phyloP scores from a whole-genome alignment of 1,140 invertebrate species.

The honey bee (Apis mellifera) region DNA sequence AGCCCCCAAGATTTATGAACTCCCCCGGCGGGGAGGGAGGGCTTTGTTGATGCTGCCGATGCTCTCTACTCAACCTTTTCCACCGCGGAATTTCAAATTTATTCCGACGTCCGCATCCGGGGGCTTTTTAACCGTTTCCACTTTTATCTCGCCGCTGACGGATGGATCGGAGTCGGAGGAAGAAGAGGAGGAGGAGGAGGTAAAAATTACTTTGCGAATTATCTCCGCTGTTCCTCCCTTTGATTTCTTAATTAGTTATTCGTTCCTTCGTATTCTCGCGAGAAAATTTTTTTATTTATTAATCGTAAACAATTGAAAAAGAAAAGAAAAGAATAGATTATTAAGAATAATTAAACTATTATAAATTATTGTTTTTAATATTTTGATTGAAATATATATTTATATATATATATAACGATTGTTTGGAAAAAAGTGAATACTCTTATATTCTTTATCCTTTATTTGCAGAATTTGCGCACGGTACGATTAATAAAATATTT shows the following conservation, averaged over 20 bases:
- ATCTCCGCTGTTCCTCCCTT: not conserved
- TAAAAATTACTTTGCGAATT: not conserved
- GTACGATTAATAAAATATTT: not conserved
- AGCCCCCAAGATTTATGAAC: constrained; percentile 53
- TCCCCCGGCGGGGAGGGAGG: not conserved
- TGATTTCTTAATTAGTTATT: not conserved
- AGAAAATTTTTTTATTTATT: too few relatives aligned
- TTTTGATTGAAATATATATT: too few relatives aligned
- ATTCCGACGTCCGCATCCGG: not conserved
- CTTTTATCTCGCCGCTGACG: not conserved
- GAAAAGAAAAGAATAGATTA: too few relatives aligned
- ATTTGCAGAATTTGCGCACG: not conserved
- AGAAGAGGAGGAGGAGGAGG: too few relatives aligned
- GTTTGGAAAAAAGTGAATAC: too few relatives aligned
- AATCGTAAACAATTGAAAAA: too few relatives aligned
- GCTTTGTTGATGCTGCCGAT: constrained; percentile 23
- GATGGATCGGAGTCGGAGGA: not conserved
- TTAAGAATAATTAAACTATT: too few relatives aligned
- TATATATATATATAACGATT: too few relatives aligned
- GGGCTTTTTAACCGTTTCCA: not conserved
- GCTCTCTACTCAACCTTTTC: not conserved
- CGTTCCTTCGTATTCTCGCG: not conserved
- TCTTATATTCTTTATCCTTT: too few relatives aligned
- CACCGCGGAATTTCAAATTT: constrained; percentile 7
- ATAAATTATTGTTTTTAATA: not conserved